A percentile compares a stretch with the other conserved stretches of the same genome.
Conservation (phyloP, 2,797 vertebrate genomes). For the Mus spretus region DNA sequence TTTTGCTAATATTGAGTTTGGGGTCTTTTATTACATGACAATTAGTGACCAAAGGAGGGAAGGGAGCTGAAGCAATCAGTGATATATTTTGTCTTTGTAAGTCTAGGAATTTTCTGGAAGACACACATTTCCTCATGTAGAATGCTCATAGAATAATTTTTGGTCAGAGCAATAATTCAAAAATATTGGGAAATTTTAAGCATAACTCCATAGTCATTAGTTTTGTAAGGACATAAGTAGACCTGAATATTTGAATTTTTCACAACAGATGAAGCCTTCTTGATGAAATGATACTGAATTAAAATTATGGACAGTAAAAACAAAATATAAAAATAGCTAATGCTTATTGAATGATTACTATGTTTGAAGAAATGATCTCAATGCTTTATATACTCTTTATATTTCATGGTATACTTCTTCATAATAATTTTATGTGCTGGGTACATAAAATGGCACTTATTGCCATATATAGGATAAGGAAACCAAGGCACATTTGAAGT, state of each 20-base stretch:
- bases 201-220: background rate
- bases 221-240: conserved; percentile 36
- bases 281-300: background rate
- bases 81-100: background rate
- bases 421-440: background rate
- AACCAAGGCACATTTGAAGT: background rate
- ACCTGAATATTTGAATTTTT: conserved; percentile 28
- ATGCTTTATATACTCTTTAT: background rate
- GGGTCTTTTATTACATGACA: background rate
- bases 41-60: background rate
- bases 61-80: background rate
- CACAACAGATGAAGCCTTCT: background rate
- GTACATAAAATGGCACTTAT: background rate
- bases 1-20: background rate
- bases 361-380: background rate
- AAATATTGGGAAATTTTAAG: background rate
- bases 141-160: background rate
- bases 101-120: background rate
- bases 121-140: background rate
- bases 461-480: background rate
- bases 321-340: conserved; percentile 44
- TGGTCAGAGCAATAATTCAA: background rate
- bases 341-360: background rate
- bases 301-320: conserved; percentile 28
- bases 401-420: conserved; percentile 9